Percentiles rank a stretch among this genome's conserved stretches.
phyloP scores from a whole-genome alignment of 2,797 vertebrate genomes.

The Peromyscus attwateri region DNA sequence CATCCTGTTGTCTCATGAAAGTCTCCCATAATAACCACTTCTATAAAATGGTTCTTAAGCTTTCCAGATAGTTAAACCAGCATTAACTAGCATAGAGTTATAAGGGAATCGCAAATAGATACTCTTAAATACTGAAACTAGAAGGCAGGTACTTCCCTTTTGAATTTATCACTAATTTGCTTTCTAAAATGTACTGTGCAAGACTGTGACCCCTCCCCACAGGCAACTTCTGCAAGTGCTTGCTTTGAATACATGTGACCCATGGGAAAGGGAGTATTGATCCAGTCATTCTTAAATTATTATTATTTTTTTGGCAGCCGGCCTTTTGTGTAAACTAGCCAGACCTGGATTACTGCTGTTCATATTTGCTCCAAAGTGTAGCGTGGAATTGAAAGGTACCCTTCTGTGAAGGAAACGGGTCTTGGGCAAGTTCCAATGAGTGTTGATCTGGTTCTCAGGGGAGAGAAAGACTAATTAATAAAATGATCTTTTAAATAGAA shows the following conservation, averaged over 20 bases:
- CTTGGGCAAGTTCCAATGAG: constrained; percentile 50
- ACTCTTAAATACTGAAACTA: neutral
- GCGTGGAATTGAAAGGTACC: neutral
- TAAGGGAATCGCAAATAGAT: neutral
- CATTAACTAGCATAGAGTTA: neutral
- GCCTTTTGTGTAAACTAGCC: neutral
- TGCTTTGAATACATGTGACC: neutral
- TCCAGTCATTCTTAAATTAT: constrained; percentile 26
- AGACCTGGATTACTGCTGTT: neutral
- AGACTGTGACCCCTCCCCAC: neutral
- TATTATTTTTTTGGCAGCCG: constrained; percentile 7
- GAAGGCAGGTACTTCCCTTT: neutral
- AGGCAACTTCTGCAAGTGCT: neutral
- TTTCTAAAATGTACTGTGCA: neutral
- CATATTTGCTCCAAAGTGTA: neutral
- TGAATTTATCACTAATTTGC: neutral
- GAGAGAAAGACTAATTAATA: constrained; percentile 70
- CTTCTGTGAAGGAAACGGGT: constrained; percentile 13
- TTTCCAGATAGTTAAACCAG: constrained; percentile 31
- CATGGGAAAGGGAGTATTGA: too few species aligned
- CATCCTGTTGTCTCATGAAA: constrained; percentile 52
- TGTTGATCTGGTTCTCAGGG: constrained; percentile 20
- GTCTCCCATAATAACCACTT: neutral
- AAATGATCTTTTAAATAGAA: constrained; percentile 66
- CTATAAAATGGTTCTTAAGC: constrained; percentile 57